Conservation (phyloP, 2,888 invertebrate species). For the Gisinianus flammeolus region DNA sequence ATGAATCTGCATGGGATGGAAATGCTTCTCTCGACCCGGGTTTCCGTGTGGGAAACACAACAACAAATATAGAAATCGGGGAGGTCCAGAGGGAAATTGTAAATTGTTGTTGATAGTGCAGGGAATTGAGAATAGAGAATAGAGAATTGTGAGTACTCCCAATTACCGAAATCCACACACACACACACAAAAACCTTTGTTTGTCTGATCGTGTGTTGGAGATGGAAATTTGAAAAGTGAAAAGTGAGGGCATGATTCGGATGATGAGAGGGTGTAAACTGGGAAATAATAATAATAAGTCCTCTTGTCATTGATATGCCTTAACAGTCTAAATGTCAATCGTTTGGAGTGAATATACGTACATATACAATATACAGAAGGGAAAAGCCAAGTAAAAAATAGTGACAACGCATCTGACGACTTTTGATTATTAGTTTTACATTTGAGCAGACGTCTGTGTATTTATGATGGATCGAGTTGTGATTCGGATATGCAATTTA, state of each 20-base stretch:
- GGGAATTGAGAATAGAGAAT: neutral
- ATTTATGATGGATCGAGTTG: no score
- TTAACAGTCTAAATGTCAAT: constrained; percentile 13
- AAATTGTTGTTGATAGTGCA: neutral
- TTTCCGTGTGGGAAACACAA: no score
- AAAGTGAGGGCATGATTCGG: neutral
- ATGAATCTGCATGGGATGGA: no score
- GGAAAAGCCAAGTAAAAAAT: no score
- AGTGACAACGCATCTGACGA: neutral
- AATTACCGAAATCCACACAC: neutral
- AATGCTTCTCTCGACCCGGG: no score
- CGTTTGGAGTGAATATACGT: constrained; percentile 5
- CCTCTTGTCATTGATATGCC: constrained; percentile 14
- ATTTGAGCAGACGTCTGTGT: neutral
- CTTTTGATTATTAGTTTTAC: neutral
- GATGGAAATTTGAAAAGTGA: neutral
- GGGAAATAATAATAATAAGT: no score
- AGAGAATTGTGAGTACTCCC: neutral
- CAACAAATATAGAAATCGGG: no score
- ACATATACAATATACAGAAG: no score
- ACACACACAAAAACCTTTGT: neutral
- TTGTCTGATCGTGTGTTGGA: neutral
- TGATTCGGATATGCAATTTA: no score
- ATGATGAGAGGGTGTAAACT: constrained; percentile 22
- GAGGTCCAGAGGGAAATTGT: neutral